Percentiles rank a stretch among this genome's conserved stretches.
These are phyloP conservation scores for Dicyrtomina minuta DNA, from an alignment of 2,888 invertebrate genomes.

Conservation along the genomic window DNA sequence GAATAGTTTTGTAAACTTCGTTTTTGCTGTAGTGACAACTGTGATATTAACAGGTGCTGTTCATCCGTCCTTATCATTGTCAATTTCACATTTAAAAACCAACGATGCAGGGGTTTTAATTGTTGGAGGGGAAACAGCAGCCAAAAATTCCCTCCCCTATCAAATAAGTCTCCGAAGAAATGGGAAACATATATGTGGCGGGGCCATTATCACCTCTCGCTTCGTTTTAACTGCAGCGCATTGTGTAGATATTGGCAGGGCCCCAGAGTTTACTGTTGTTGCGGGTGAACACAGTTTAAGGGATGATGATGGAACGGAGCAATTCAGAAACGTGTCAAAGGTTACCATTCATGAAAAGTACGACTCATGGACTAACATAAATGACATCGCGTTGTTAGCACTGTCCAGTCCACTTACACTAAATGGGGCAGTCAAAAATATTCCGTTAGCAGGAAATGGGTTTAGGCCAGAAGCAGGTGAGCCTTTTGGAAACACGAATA, in stretches of 20 bases:
- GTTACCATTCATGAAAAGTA: neutral
- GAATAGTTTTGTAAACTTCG: too few species aligned
- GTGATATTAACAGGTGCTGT: too few species aligned
- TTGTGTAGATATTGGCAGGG: slow-evolving; percentile 11
- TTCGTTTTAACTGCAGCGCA: slow-evolving; percentile 7
- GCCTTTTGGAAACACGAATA: too few species aligned
- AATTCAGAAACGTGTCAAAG: neutral
- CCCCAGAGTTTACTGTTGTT: neutral
- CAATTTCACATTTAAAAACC: too few species aligned
- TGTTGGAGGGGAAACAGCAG: neutral
- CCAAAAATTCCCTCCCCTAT: slow-evolving; percentile 1
- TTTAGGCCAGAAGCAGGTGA: neutral
- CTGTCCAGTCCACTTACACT: neutral
- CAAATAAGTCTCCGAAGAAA: slow-evolving; percentile 8
- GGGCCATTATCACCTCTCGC: neutral
- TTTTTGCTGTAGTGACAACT: too few species aligned
- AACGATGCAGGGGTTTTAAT: too few species aligned
- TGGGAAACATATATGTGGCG: slow-evolving; percentile 21
- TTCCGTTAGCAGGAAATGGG: neutral
- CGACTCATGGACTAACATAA: slow-evolving; percentile 3
- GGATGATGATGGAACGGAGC: slow-evolving; percentile 6
- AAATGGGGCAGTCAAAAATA: neutral
- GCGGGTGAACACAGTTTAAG: slow-evolving; percentile 13
- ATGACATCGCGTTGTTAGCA: neutral
- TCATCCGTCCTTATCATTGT: too few species aligned